A percentile compares a stretch with the other conserved stretches of the same genome.
Conservation (phyloP, 2,797 vertebrate species). For the Gastrophryne carolinensis region DNA sequence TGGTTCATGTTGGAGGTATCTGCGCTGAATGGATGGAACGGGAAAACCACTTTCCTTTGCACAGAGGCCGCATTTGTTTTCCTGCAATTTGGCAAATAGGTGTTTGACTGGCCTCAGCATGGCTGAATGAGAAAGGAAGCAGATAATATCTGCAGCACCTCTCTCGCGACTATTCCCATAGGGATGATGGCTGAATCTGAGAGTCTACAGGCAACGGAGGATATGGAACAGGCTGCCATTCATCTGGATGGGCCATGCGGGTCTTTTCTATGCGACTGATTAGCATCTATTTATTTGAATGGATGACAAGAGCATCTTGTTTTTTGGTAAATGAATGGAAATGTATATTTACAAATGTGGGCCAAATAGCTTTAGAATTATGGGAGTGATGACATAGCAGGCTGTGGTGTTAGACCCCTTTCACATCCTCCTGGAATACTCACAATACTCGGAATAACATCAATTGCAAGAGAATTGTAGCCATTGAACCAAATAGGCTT, state of each 20-base stretch:
- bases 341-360: too few species aligned
- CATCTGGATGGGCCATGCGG: neutral
- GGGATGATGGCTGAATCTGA: slow-evolving; percentile 6
- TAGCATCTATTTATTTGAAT: neutral
- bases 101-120: neutral
- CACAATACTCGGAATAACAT: too few species aligned
- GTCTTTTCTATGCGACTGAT: neutral
- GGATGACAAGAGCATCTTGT: slow-evolving; percentile 10
- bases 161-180: slow-evolving; percentile 1
- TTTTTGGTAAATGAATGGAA: neutral
- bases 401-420: too few species aligned
- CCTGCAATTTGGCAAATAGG: neutral
- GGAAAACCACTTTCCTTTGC: too few species aligned
- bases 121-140: neutral
- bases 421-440: too few species aligned
- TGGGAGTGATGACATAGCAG: too few species aligned
- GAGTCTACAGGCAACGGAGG: slow-evolving; percentile 13
- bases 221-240: slow-evolving; percentile 28
- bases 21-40: too few species aligned
- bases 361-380: neutral
- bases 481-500: too few species aligned
- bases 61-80: slow-evolving; percentile 1
- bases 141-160: slow-evolving; percentile 5
- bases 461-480: too few species aligned
- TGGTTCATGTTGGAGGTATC: too few species aligned